Conservation (phyloP, 2,797 vertebrate genomes). For the Poecile montanus region DNA sequence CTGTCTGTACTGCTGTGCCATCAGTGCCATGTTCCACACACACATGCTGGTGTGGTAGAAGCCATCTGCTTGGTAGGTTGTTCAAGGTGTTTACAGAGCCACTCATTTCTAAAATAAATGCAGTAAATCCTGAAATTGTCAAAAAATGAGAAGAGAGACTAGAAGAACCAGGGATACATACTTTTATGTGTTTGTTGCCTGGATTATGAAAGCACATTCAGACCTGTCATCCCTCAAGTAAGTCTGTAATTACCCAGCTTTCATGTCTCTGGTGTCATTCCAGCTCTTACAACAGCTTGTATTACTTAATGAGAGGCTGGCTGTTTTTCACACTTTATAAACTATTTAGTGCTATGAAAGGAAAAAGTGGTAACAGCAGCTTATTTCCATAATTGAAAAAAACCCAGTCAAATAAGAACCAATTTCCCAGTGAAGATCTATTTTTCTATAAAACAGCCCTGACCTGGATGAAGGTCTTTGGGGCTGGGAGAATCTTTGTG, state of each 20-base stretch:
- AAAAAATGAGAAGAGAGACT: not conserved
- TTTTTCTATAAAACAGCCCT: not conserved
- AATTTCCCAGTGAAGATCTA: not conserved
- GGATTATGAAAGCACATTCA: not conserved
- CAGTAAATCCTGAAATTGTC: not conserved
- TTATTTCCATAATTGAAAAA: not conserved
- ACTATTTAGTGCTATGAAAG: not conserved
- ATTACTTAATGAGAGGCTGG: not conserved
- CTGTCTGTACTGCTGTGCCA: not conserved
- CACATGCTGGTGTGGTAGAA: not conserved
- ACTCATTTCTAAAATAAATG: not conserved
- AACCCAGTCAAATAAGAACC: not conserved
- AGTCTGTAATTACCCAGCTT: not conserved
- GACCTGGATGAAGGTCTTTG: not conserved
- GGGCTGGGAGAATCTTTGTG: fast-evolving
- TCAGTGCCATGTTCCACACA: not conserved
- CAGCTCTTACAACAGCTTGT: constrained; percentile 24
- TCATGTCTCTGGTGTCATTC: not conserved
- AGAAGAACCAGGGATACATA: not conserved
- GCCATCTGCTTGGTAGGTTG: not conserved
- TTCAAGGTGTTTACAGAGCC: not conserved
- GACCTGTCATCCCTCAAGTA: not conserved
- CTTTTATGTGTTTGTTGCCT: not conserved
- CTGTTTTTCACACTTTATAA: not conserved
- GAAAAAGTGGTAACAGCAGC: not conserved